Evolutionary conservation across 2,113 vertebrate species (phyloP).

Genomic region (Arothron firmamentum): DNA sequence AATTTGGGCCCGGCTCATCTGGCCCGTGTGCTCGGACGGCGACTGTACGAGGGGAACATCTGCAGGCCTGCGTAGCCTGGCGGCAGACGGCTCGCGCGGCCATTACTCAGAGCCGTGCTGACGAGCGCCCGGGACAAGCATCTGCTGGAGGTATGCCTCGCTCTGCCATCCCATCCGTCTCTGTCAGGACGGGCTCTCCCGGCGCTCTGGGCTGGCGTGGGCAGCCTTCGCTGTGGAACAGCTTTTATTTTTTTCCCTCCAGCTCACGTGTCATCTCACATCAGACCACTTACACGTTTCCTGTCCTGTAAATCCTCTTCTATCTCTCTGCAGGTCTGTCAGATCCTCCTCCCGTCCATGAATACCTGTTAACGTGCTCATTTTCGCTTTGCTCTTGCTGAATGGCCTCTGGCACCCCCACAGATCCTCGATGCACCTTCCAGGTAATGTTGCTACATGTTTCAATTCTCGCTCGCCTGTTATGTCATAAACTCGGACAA

Average conservation of each 20-base stretch:
- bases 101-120: slow-evolving; percentile 62
- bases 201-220: slow-evolving; percentile 19
- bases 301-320: neutral
- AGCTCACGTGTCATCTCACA: slow-evolving; percentile 8
- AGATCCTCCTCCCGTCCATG: neutral
- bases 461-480: too few species aligned
- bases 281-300: neutral
- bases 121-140: slow-evolving; percentile 60
- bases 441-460: neutral
- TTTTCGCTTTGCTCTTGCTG: too few species aligned
- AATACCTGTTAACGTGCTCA: too few species aligned
- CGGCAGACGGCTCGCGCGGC: slow-evolving; percentile 42
- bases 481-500: too few species aligned
- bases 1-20: slow-evolving; percentile 51
- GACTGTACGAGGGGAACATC: slow-evolving; percentile 63
- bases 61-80: slow-evolving; percentile 53
- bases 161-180: slow-evolving; percentile 67
- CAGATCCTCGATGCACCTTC: too few species aligned
- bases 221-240: neutral
- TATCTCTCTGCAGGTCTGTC: neutral
- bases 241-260: neutral
- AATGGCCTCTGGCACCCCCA: too few species aligned
- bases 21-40: slow-evolving; percentile 38
- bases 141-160: slow-evolving; percentile 67
- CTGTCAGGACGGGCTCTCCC: slow-evolving; percentile 60